Evolutionary conservation across 35 echinoderm and acorn worm species (phyloP).

Genomic region (Hemicentrotus pulcherrimus): DNA sequence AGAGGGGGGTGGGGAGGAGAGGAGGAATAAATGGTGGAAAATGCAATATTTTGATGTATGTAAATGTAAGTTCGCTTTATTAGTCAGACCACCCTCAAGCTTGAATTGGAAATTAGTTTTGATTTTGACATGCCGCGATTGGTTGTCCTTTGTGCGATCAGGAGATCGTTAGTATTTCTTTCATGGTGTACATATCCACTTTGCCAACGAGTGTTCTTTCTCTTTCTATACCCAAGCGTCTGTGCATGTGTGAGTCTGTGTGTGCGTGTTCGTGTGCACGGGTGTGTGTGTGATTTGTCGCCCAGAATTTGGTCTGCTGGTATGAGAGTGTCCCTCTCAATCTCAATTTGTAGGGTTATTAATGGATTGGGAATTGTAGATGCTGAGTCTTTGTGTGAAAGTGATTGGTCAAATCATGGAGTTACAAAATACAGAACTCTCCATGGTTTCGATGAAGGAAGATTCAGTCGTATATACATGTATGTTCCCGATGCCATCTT

Average conservation of each 20-base stretch:
- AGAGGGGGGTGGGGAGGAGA: neutral
- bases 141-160: conserved; percentile 37
- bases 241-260: neutral
- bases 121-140: conserved; percentile 7
- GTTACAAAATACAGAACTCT: neutral
- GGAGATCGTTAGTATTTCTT: conserved; percentile 17
- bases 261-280: neutral
- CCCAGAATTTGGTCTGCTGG: neutral
- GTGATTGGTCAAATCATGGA: neutral
- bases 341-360: neutral
- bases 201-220: neutral
- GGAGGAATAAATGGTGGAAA: neutral
- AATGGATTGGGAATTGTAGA: neutral
- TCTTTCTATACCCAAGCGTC: neutral
- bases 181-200: conserved; percentile 3
- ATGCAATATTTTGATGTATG: conserved; percentile 39
- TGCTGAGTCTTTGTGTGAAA: conserved; percentile 17
- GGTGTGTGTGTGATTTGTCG: neutral
- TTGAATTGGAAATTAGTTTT: conserved; percentile 39
- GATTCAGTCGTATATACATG: neutral
- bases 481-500: neutral
- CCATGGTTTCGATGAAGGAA: neutral
- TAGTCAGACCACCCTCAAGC: conserved; percentile 39
- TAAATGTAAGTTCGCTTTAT: conserved; percentile 31
- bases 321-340: neutral